phyloP scores from a whole-genome alignment of 2,888 invertebrate species.

The Chrysolina americana region DNA sequence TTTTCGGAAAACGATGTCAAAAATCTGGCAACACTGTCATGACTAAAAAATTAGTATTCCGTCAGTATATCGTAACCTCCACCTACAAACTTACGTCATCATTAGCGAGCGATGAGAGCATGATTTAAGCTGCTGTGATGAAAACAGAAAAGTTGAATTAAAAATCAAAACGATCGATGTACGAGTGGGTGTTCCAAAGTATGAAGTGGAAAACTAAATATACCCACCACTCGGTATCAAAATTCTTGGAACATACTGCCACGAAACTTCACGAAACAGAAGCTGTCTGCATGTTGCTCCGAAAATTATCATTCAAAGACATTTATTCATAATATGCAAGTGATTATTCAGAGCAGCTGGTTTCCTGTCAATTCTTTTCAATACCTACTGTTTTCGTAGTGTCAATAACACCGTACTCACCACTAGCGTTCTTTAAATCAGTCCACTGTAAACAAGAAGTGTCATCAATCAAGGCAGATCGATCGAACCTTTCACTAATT shows the following conservation, averaged over 20 bases:
- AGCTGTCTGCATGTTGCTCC: neutral
- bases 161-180: neutral
- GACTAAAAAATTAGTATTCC: neutral
- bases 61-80: neutral
- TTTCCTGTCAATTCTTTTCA: too few relatives aligned
- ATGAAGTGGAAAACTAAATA: neutral
- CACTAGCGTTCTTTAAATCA: too few relatives aligned
- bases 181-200: neutral
- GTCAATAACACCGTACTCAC: too few relatives aligned
- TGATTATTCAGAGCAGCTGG: too few relatives aligned
- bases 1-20: neutral
- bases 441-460: too few relatives aligned
- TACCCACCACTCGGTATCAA: neutral
- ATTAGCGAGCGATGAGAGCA: slow-evolving; percentile 8
- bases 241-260: neutral
- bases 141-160: slow-evolving; percentile 2
- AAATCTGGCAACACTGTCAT: neutral
- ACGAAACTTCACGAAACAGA: neutral
- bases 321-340: too few relatives aligned
- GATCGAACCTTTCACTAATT: too few relatives aligned
- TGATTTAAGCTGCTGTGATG: neutral
- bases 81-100: slow-evolving; percentile 12
- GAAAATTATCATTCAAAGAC: too few relatives aligned
- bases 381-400: too few relatives aligned
- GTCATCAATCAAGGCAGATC: too few relatives aligned